phyloP scores from a whole-genome alignment of 1,140 invertebrate genomes.

The Magallana gigas region DNA sequence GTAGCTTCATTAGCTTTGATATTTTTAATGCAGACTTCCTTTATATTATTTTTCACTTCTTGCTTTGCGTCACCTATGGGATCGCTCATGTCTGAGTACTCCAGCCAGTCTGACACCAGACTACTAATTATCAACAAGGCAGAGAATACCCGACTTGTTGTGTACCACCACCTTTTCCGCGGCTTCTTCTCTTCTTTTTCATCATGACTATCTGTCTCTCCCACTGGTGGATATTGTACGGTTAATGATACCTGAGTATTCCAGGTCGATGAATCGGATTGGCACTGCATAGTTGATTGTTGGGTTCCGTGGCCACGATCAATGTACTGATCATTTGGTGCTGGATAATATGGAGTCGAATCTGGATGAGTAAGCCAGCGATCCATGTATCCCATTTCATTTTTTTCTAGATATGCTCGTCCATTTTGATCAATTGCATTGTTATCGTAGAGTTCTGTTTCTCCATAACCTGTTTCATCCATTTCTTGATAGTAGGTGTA shows the following conservation, averaged over 20 bases:
- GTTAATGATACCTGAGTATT: neutral
- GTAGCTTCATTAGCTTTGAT: too few relatives aligned
- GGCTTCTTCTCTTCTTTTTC: neutral
- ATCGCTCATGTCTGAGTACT: neutral
- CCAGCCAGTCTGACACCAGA: neutral
- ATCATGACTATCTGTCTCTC: neutral
- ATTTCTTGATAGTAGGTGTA: too few relatives aligned
- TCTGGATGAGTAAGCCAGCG: neutral
- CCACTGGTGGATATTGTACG: neutral
- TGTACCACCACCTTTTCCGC: neutral
- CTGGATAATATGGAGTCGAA: neutral
- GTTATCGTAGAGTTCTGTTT: neutral
- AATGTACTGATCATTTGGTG: neutral
- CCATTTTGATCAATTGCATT: neutral
- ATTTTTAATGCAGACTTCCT: too few relatives aligned
- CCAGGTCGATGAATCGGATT: neutral
- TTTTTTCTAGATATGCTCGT: neutral
- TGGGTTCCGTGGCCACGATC: neutral
- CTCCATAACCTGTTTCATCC: neutral
- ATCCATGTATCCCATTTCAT: neutral
- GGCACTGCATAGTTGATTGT: neutral
- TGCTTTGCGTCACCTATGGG: neutral
- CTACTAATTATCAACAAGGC: neutral
- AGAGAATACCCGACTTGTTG: neutral
- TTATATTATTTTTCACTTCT: neutral